Base-by-base conservation (phyloP, 2,888 invertebrate genomes). In the Strigamia transsilvanica region DNA sequence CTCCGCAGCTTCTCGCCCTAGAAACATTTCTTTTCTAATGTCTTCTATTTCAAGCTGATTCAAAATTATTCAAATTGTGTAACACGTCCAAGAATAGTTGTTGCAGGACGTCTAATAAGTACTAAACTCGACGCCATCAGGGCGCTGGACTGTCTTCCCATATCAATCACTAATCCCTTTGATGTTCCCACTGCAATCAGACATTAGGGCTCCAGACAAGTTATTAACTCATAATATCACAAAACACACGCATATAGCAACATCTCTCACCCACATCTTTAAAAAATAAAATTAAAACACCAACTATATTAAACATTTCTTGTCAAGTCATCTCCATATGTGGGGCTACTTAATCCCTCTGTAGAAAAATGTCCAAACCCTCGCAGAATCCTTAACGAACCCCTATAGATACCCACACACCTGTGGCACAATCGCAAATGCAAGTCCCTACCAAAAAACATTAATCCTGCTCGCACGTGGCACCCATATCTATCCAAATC, bases 131-230 rank as follows among this genome's bases (percentile, higher is more conserved):
- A 73, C 73, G 73, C 73, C 73, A 73, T 32, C 32, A 15, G 73
- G 73, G 32, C 73, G 73, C 27, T 73, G 27, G 73, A 73, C 73
- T 32, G 73, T 27, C 73, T 27, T 73, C 73, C 73, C 73, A 73
- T 73, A 73, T 73, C 73, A 73, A 73, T 73, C 73, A 73, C 73
- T n/a, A 73, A 73, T 73, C 73, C 73, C 73, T 73, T 73, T 73
- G 73, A 73, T 73, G 73, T 73, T 73, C 32, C 73, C 73, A 73
- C 73, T 66, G 61, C 61, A 66, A 73, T 73, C 73, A 73, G 73
- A 73, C 73, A 73, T 73, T 27, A 15, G 32, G 73, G 73, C 73
- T 32, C 73, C 73, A 73, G 27, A 73, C 73, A 73, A 73, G 73
- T 73, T 73, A 73, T 73, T 73, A 61, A 13, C 73, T 73, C 12